Percentiles rank a stretch among this genome's conserved stretches.
phyloP scores from a whole-genome alignment of 2,113 vertebrate species.

The Clarias batrachus region DNA sequence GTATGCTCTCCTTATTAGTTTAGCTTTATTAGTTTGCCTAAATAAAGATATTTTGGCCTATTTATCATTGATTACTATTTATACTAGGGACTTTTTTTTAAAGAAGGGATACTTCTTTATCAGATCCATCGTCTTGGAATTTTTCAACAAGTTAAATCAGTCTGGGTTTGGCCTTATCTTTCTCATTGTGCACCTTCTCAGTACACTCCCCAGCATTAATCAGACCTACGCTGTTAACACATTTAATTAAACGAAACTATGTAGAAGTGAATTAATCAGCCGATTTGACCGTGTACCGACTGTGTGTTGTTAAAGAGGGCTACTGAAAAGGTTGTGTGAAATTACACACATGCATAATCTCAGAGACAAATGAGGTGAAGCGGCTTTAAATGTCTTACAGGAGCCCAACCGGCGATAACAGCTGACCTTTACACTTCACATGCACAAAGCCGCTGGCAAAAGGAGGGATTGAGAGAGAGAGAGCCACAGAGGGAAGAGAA shows the following conservation, averaged over 20 bases:
- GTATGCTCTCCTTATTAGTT: neutral
- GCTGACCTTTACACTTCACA: slow-evolving; percentile 37
- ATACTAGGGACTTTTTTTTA: neutral
- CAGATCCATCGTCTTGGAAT: neutral
- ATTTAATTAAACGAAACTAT: neutral
- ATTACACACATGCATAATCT: slow-evolving; percentile 7
- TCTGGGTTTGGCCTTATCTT: neutral
- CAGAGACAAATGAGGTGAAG: slow-evolving; percentile 38
- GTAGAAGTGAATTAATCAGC: neutral
- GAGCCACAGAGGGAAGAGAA: neutral
- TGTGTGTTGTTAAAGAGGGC: slow-evolving; percentile 17
- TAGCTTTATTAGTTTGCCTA: neutral
- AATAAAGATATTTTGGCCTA: neutral
- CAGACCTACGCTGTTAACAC: neutral
- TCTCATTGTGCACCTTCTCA: neutral
- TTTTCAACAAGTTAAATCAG: neutral
- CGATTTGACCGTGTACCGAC: neutral
- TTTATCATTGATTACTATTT: neutral
- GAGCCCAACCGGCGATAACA: slow-evolving; percentile 26
- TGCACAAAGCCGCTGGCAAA: neutral
- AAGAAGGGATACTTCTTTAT: neutral
- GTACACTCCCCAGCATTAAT: neutral
- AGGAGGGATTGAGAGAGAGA: neutral
- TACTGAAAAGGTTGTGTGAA: slow-evolving; percentile 40
- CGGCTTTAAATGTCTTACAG: slow-evolving; percentile 35